Conservation (phyloP, 2,113 vertebrate species). For the Protobothrops mucrosquamatus region DNA sequence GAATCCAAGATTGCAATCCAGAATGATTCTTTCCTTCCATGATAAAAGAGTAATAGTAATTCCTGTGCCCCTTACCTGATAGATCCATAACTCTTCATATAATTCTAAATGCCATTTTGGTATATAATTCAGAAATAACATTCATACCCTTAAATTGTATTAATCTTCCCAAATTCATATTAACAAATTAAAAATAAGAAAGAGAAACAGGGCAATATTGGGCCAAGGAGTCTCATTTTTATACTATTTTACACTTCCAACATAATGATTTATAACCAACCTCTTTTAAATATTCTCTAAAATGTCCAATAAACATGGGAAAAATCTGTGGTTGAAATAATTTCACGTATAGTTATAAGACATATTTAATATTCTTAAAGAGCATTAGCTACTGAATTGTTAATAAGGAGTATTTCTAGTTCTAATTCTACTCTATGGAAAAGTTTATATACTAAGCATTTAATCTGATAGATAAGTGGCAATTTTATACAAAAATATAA, state of each 20-base stretch:
- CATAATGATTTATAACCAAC: background rate
- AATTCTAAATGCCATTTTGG: background rate
- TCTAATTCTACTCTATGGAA: background rate
- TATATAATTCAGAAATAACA: background rate
- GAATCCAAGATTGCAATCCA: background rate
- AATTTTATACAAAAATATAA: background rate
- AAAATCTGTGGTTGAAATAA: background rate
- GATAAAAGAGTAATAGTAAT: background rate
- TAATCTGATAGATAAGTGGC: background rate
- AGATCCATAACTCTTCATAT: background rate
- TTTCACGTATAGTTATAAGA: background rate
- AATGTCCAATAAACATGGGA: background rate
- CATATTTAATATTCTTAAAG: background rate
- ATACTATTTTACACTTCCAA: background rate
- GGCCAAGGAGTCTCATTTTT: background rate
- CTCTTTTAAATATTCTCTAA: background rate
- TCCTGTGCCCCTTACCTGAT: background rate
- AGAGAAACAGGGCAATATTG: background rate
- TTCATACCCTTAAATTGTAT: background rate
- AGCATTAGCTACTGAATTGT: background rate
- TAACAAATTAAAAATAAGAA: background rate
- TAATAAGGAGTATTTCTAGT: background rate
- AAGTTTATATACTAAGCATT: background rate
- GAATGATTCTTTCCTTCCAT: background rate
- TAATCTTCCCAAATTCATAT: background rate